Evolutionary conservation across 2,888 invertebrate species (phyloP), one percentile per base, ranked within the genome.

Genomic region (Dorcus parallelipipedus): DNA sequence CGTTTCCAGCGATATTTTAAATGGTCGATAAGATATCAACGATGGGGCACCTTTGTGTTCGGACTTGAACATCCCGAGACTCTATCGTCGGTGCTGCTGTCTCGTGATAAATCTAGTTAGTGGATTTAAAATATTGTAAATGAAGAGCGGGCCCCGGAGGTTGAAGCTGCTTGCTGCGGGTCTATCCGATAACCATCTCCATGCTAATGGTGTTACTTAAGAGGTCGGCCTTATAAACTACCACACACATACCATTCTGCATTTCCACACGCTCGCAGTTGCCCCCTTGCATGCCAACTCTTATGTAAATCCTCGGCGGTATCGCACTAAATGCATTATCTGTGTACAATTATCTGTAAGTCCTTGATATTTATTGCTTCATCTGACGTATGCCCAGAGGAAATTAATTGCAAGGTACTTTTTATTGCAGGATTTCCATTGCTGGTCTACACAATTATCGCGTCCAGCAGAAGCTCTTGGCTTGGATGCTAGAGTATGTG

Each of bases 151-250:
- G 40, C 14, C 14, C 14, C 51, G 51, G 33, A 40, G 9, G 23
- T 50, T 51, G 23, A 39, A 40, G 51, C 39, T 40, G 20, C 23
- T 9, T 26, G 47, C 40, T 40, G 9, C 40, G 38, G 50, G 38
- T 51, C 39, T 38, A 43, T 52, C 56, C 56, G 71, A 71, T 70
- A 70, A 69, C 64, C 65, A 70, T 71, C 70, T 71, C 56, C 65
- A 68, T 69, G 71, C 66, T 71, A 71, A 71, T 71, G 69, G 68
- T 70, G 69, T 69, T 68, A 68, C 70, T 67, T 63, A 64, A 67
- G 66, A 64, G 48, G 59, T 55, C 39, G 55, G 43, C 52, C 52
- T 56, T 59, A 55, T 55, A 59, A 59, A 59, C 55, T 48, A 43
- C 58, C 55, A 59, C 55, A 55, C 47, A 52, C 49, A 59, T 52